Evolutionary conservation across 2,888 invertebrate genomes (phyloP), one percentile per base, ranked within the genome.

Genomic region (Plebejus argus): DNA sequence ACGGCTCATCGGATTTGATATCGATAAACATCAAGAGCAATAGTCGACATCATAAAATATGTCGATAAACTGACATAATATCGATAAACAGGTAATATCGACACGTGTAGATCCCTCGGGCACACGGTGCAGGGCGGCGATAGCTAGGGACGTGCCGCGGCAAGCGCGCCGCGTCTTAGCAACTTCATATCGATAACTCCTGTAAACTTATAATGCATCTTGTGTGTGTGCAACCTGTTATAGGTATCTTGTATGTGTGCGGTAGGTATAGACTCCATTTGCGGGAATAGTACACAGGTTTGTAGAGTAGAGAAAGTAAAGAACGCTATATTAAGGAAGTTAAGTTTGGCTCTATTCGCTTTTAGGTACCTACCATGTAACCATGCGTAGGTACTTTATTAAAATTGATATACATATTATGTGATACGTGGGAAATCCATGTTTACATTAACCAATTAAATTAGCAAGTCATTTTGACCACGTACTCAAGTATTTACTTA

Each of bases 131-230:
- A 82, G 84, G 84, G 85, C 83, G 84, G 82, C 83, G 84, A 85
- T 83, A 84, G 84, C 79, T 83, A 81, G 79, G 79, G 90, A 85
- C 92, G 92, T 93, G 93, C 90, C 89, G 82, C 84, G 84, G 92
- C 93, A 92, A 90, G 86, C 86, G 87, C 76, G 83, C 82, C 76
- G 78, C 89, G 92, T 88, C 92, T 92, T 92, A 92, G 82, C 88
- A 89, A 90, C 90, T 90, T 87, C 83, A 81, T 84, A 84, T 88
- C 88, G 88, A 88, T 87, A 89, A 88, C 74, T 74, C 74, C 45
- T 53, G 74, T 74, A 74, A 49, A 74, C 74, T 74, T 74, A 72
- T 72, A 72, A 72, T 45, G 72, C 72, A 72, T 72, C 45, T 39
- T 72, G n/a, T 20, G 20, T 45, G 5, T 72, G 33, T 72, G 72